These are phyloP conservation scores for Criorhina ranunculi DNA, from an alignment of 2,888 invertebrate genomes.

Conservation along the genomic window DNA sequence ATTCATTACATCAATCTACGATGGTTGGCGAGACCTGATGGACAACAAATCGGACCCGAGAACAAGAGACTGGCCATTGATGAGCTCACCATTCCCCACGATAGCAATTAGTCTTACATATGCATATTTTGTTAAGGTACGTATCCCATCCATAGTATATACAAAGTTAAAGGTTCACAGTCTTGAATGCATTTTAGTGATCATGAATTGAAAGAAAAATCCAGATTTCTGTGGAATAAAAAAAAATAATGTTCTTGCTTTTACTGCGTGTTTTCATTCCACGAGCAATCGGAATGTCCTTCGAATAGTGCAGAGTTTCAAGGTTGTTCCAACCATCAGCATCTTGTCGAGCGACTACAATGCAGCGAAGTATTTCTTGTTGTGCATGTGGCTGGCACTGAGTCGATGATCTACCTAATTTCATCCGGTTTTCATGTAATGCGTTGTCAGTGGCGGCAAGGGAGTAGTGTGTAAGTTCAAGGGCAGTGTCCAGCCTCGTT, in stretches of 20 bases:
- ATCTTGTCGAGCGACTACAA: neutral
- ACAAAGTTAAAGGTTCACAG: too few relatives aligned
- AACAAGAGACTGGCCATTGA: constrained; percentile 91
- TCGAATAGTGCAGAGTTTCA: constrained; percentile 45
- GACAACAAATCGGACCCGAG: constrained; percentile 93
- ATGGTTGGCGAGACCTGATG: constrained; percentile 88
- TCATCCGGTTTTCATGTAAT: constrained; percentile 47
- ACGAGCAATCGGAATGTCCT: constrained; percentile 29
- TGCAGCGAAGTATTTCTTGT: neutral
- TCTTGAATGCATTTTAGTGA: neutral
- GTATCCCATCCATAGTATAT: constrained; percentile 26
- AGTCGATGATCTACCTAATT: constrained; percentile 34
- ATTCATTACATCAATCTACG: constrained; percentile 83
- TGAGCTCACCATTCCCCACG: constrained; percentile 93
- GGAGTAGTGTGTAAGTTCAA: constrained; percentile 45
- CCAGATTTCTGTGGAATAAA: constrained; percentile 3
- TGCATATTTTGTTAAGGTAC: constrained; percentile 90
- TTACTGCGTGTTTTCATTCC: constrained; percentile 41
- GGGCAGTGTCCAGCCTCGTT: constrained; percentile 30
- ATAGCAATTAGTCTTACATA: constrained; percentile 90
- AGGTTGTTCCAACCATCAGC: constrained; percentile 9
- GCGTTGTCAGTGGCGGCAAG: constrained; percentile 2
- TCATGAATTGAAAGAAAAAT: neutral
- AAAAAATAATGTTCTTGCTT: neutral
- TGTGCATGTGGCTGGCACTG: neutral